Base-by-base conservation (phyloP, 2,113 vertebrate species). In the Fregetta grallaria region DNA sequence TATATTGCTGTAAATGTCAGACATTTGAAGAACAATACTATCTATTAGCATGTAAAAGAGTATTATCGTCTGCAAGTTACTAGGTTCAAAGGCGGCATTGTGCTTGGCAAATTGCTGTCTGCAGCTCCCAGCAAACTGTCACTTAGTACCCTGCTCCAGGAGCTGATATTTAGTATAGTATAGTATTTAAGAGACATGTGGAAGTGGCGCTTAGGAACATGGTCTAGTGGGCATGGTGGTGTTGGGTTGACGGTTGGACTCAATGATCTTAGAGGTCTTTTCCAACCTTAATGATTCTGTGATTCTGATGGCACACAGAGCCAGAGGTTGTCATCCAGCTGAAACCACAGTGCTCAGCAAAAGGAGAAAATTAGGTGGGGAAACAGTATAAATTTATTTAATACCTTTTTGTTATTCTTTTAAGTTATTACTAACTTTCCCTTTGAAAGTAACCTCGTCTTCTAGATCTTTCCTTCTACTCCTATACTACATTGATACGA, bases 1-100 rank as follows among this genome's bases (percentile, higher is more conserved):
- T 75, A 59, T 29, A 75, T 81, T 93, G 94, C 90, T 88, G 30
- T 83, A 94, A 93, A 94, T 82, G 93, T 93, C 94, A 96, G 81
- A 42, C 74, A n/a, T 88, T 78, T 93, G 85, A 90, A 94, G 88
- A 96, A 97, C 90, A 94, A 95, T 93, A 45, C 36, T 52, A 68
- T 70, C 88, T 88, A 95, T 96, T 96, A 94, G 68, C 86, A 94
- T 86, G 88, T 55, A 86, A 94, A 93, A 93, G 88, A 84, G 47
- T 49, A 86, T 82, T 82, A 90, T 94, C 95, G 79, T 90, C 86
- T 92, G 76, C 72, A 87, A 82, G 87, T 90, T 91, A 61, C 62
- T 61, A 76, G 66, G 71, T 92, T 94, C 94, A 89, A 65, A 91
- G 83, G 71, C 77, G 5, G 73, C 77, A 77, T 27, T 86, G 44